Evolutionary conservation across 1,140 invertebrate species (phyloP), one percentile per base, ranked within the genome.

Genomic region (Drosophila suzukii): DNA sequence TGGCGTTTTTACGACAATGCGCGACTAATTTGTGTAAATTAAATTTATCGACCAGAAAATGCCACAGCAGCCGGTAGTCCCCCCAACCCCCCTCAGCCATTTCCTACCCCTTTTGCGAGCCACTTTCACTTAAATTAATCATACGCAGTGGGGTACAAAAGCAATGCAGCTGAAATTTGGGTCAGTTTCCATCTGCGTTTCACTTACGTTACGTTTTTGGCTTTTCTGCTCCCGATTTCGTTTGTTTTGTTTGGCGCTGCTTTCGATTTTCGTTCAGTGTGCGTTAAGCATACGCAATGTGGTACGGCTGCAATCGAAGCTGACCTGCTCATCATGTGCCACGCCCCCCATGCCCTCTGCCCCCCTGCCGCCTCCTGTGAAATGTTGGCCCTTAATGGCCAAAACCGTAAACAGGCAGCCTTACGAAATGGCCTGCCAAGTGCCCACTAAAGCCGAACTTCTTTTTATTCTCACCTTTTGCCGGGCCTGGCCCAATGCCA

Each of bases 31-130:
- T 88, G 83, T 88, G 83, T 88, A 88, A 88, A 88, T 88, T 88
- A 88, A 89, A 88, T 88, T 88, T 89, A 88, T 88, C 83, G 83
- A 88, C 83, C 83, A 89, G 83, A 89, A 88, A 88, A 88, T 84
- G 76, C 63, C 80, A 65, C 72, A 88, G 73, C 83, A 86, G 82
- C 82, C 82, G 49, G 67, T 20, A 1, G 20, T 47, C 7, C 2
- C 1, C 8, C 32, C 7, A 6, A 1, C 30, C 24, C 44, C 65
- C 44, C 15, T 49, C 38, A n/a, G 34, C 39, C 53, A 13, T 13
- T 36, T 49, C 38, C 53, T 27, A 46, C 24, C 24, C 67, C 15
- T 41, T 58, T 39, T 38, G 34, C 7, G 36, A 17, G n/a, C 36
- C n/a, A 13, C 38, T 47, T 46, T 46, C 57, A 47, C 83, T 88